Evolutionary conservation across 2,888 invertebrate species (phyloP).

Genomic region (Crepidodera aurea): DNA sequence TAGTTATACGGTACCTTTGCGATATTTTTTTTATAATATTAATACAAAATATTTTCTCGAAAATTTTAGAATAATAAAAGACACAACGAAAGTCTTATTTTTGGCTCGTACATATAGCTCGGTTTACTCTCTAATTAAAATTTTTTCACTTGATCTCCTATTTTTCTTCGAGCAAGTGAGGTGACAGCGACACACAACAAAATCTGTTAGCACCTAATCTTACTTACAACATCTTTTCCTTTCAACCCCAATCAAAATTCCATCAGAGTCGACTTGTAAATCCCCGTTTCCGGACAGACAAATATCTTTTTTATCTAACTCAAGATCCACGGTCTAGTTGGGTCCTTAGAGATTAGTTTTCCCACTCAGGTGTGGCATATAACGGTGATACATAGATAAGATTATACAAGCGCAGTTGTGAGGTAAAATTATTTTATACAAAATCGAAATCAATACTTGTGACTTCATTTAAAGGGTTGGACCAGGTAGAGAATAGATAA

Average conservation of each 20-base stretch:
- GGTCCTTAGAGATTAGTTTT: constrained; percentile 19
- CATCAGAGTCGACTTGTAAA: constrained; percentile 22
- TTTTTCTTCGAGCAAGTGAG: neutral
- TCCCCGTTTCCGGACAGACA: constrained; percentile 9
- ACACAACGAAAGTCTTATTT: no score
- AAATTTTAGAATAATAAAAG: no score
- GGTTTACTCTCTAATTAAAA: neutral
- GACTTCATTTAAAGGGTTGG: constrained; percentile 45
- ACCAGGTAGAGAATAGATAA: constrained; percentile 33
- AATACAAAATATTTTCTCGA: no score
- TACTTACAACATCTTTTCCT: constrained; percentile 12
- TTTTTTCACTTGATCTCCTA: neutral
- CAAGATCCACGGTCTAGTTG: constrained; percentile 24
- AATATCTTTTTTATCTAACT: constrained; percentile 23
- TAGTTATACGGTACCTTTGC: no score
- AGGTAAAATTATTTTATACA: constrained; percentile 28
- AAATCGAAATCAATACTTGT: constrained; percentile 40
- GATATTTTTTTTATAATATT: no score
- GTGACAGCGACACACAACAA: constrained; percentile 7
- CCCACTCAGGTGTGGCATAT: constrained; percentile 24
- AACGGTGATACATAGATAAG: constrained; percentile 25
- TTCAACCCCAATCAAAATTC: constrained; percentile 28
- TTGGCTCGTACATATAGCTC: no score
- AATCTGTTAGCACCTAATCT: constrained; percentile 24
- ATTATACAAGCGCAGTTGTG: constrained; percentile 3